Evolutionary conservation across 64 coral and sea anemone species (phyloP), one percentile per base, ranked within the genome.

Genomic region (Stylophora pistillata): DNA sequence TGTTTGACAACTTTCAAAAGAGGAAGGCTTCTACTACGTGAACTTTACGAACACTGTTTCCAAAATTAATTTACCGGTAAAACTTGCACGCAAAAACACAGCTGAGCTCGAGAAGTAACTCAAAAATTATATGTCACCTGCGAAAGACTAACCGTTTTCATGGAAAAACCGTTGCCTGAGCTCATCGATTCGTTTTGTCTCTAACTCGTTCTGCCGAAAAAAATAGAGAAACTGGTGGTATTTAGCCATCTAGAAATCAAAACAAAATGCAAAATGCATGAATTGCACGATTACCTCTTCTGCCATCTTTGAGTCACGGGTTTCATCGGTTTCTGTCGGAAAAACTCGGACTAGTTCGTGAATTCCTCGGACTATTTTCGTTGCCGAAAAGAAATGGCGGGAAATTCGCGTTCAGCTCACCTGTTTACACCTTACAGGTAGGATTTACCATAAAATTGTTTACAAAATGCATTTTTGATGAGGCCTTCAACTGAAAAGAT

Each of bases 151-250:
- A 87, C 85, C 85, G 26, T 87, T 74, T 74, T 87, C 85, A 5
- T 60, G 85, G 52, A 87, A 87, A 87, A 87, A 87, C 47, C 85
- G 69, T 31, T 17, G 85, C 9, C 85, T 58, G 4, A 87, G 85
- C 71, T 87, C 85, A 14, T 21, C 62, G 85, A 87, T 87, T 31
- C 27, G 70, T 29, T 87, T 16, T 55, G 16, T 62, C 23, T 87
- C 85, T 23, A 74, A 16, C 20, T 58, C 71, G 62, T 73, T 87
- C 85, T 87, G 71, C 3, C 18, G 59, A 74, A 75, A 28, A n/a
- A 65, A 21, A 74, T 27, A 75, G 57, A 52, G 15, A 87, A 31
- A 73, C 53, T 53, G 54, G 71, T 23, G 30, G 71, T 75, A 47
- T 34, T 15, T 74, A 30, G 3, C 29, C 6, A 27, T 6, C 29